Percentiles rank a stretch among this genome's conserved stretches.
These are phyloP conservation scores for Callaeas wilsoni DNA, from an alignment of 2,113 vertebrate genomes.

Conservation along the genomic window DNA sequence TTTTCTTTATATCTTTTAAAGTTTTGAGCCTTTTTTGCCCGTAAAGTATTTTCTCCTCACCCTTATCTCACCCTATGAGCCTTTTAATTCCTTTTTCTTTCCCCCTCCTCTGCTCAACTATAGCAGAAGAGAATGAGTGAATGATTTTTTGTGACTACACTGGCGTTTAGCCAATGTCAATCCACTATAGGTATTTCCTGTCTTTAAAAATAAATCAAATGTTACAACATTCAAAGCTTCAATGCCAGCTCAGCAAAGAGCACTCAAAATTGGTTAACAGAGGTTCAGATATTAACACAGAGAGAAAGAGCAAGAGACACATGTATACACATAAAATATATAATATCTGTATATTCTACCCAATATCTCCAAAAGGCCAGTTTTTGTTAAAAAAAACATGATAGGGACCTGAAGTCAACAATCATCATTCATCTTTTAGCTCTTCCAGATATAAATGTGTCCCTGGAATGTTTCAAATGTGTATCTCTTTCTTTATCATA, in stretches of 20 bases:
- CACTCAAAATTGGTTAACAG: background rate
- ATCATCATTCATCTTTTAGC: background rate
- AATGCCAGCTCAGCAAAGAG: background rate
- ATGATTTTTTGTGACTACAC: too few species aligned
- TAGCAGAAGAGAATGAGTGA: too few species aligned
- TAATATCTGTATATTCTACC: background rate
- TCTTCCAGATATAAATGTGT: background rate
- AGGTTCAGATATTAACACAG: background rate
- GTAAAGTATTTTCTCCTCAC: too few species aligned
- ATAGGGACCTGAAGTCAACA: background rate
- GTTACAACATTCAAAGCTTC: background rate
- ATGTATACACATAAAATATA: background rate
- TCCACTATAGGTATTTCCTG: background rate
- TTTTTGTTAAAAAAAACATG: background rate
- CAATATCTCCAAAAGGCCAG: background rate
- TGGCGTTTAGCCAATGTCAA: too few species aligned
- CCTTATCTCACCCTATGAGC: too few species aligned
- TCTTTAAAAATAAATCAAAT: background rate
- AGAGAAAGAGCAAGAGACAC: accelerated
- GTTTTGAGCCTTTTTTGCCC: too few species aligned
- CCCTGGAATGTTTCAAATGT: background rate
- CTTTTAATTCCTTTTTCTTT: too few species aligned
- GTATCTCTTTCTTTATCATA: background rate
- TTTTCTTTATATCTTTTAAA: too few species aligned
- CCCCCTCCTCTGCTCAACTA: too few species aligned